These are phyloP conservation scores for Barnardius zonarius DNA, from an alignment of 2,113 vertebrate genomes.

Conservation along the genomic window DNA sequence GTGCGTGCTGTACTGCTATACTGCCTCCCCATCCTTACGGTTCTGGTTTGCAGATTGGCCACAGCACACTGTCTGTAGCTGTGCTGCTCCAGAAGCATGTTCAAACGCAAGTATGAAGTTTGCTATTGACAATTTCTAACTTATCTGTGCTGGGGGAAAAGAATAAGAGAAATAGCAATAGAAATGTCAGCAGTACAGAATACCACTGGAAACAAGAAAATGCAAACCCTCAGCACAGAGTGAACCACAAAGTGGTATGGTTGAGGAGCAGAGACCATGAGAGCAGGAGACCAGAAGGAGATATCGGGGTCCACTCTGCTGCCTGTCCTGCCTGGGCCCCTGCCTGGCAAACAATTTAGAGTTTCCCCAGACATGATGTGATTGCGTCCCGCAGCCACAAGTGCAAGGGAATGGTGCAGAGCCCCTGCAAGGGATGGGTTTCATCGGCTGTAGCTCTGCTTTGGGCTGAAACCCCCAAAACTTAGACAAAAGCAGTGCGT, in stretches of 20 bases:
- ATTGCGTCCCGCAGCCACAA: accelerated
- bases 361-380: accelerated
- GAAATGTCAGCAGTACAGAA: background rate
- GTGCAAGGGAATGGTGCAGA: too few relatives aligned
- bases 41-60: background rate
- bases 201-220: background rate
- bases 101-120: background rate
- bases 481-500: accelerated
- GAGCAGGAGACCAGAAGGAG: background rate
- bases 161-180: background rate
- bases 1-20: background rate
- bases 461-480: background rate
- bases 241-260: too few relatives aligned
- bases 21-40: background rate
- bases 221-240: background rate
- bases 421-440: background rate
- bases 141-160: background rate
- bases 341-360: background rate
- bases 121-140: background rate
- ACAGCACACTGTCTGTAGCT: background rate
- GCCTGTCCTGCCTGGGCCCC: background rate
- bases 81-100: background rate
- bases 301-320: background rate
- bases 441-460: background rate
- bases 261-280: background rate